Percentiles rank a stretch among this genome's conserved stretches.
Conservation (phyloP, 2,888 invertebrate genomes). For the Brenthis hecate region DNA sequence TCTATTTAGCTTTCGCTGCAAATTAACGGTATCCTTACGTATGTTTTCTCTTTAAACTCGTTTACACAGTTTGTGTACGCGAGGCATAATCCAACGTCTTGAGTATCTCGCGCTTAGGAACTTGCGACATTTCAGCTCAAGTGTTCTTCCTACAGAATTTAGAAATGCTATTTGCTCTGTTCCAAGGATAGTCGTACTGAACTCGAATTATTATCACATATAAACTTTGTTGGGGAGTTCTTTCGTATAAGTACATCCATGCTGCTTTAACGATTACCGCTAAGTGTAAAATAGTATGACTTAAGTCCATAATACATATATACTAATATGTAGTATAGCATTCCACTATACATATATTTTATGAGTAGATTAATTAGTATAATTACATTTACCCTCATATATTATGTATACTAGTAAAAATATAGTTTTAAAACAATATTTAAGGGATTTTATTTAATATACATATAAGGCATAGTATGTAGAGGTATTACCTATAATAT, state of each 20-base stretch:
- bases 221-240: conserved; percentile 29
- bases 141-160: conserved; percentile 36
- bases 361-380: too few relatives aligned
- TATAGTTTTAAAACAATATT: too few relatives aligned
- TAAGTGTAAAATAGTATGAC: neutral
- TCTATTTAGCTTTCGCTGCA: conserved; percentile 20
- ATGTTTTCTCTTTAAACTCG: conserved; percentile 22
- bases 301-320: too few relatives aligned
- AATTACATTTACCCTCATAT: too few relatives aligned
- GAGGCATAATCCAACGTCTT: conserved; percentile 30
- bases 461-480: too few relatives aligned
- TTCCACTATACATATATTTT: too few relatives aligned
- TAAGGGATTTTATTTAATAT: too few relatives aligned
- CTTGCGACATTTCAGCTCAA: conserved; percentile 36
- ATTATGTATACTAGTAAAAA: too few relatives aligned
- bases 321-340: too few relatives aligned
- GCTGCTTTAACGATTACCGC: conserved; percentile 4
- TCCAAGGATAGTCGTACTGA: conserved; percentile 28
- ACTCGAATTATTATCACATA: conserved; percentile 35
- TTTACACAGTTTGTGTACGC: conserved; percentile 27
- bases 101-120: conserved; percentile 32
- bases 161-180: conserved; percentile 37
- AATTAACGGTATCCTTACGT: conserved; percentile 10
- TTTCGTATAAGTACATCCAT: conserved; percentile 14
- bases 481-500: too few relatives aligned